Percentiles rank a stretch among this genome's conserved stretches.
Evolutionary conservation across 2,113 vertebrate species (phyloP).

Genomic region (Microcebus tavaratra): DNA sequence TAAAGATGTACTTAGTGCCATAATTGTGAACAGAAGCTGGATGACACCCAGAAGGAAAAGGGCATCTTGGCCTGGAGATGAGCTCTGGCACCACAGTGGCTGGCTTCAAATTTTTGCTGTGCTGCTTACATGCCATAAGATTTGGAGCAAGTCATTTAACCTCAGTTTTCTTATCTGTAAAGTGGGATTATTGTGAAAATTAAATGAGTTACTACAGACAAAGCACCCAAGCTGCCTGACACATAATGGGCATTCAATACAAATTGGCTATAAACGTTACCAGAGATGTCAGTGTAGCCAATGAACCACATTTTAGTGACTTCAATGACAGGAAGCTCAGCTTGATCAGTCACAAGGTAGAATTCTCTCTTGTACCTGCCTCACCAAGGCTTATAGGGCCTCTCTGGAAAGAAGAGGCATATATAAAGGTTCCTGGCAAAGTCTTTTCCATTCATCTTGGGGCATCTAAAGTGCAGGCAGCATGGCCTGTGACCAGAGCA

Average conservation of each 20-base stretch:
- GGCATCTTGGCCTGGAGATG: background rate
- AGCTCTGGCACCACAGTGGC: background rate
- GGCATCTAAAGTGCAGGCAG: background rate
- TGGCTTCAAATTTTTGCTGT: background rate
- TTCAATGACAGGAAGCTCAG: background rate
- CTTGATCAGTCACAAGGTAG: background rate
- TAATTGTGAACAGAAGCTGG: background rate
- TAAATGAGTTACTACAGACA: slow-evolving; percentile 13
- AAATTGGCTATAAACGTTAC: background rate
- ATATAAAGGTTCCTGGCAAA: background rate
- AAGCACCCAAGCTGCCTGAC: background rate
- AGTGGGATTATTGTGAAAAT: background rate
- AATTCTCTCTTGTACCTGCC: background rate
- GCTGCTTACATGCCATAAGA: background rate
- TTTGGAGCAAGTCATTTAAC: background rate
- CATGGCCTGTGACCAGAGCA: background rate
- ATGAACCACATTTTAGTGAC: background rate
- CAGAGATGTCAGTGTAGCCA: background rate
- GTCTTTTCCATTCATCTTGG: background rate
- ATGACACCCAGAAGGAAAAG: background rate
- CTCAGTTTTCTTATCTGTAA: slow-evolving; percentile 24
- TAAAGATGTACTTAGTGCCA: background rate
- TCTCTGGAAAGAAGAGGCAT: background rate
- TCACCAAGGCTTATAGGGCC: background rate
- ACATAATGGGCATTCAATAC: background rate